Base-by-base conservation (phyloP, 2,888 invertebrate species). In the Strigamia maritima region DNA sequence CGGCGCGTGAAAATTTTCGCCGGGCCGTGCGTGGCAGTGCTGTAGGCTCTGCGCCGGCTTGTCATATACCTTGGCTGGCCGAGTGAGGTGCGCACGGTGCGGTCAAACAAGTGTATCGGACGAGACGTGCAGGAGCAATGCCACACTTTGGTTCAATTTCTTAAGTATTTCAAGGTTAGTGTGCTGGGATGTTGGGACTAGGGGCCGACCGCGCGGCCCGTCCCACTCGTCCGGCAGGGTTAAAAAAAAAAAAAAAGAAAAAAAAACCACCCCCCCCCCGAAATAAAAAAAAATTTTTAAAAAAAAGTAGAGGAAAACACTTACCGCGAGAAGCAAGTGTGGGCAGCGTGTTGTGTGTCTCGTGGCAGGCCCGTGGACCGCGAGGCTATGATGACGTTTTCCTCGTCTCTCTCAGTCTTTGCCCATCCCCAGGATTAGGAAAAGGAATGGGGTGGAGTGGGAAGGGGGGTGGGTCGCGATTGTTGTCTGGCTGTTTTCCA, bases 401-500 rank as follows among this genome's bases (percentile, higher is more conserved):
- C 76, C 26, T 75, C 8, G 49, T 77, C 49, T 77, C n/a, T n/a
- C 77, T 49, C 77, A 49, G 40, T 77, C 40, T 49, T 77, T 77
- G 65, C 78, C 65, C 78, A 28, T 60, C 78, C 78, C 78, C 78
- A 78, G 35, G 35, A 78, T 54, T 65, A 78, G 65, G 78, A 49
- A 54, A 77, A 76, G 24, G 76, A 28, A 19, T 16, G 77, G 77
- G 22, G 54, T 7, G 65, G 78, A 28, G 24, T 26, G 24, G 60
- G 8, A 26, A 16, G 78, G 78, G 10, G 54, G 54, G 54, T 54
- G 78, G 54, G 78, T 22, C 65, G 65, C 78, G 65, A 78, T 78
- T 78, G 78, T 78, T 78, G 78, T 65, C 78, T 78, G 65, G 78
- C 78, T 65, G 78, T 78, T 78, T 54, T 78, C 78, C 78, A 78